Base-by-base conservation (phyloP, 2,113 vertebrate genomes). In the Columba janthina region DNA sequence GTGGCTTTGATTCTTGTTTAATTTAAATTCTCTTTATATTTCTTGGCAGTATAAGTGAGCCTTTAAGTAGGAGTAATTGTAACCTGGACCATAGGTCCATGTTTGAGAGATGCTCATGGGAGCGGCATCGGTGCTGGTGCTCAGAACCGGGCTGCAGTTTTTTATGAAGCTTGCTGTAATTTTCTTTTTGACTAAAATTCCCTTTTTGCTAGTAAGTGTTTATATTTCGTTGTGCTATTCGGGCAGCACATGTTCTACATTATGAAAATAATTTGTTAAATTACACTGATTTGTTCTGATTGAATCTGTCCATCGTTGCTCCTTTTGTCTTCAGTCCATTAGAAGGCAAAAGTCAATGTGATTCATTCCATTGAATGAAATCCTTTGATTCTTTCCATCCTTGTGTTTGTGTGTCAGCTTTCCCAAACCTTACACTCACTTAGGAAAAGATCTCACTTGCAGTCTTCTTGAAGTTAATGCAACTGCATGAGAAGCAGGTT, bases 61-160 rank as follows among this genome's bases (percentile, higher is more conserved):
- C 70, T 90, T 71, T 76, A 54, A 15, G 5, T 14, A 44, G 56
- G 69, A 60, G 77, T 17, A 56, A 5, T 20, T 60, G 65, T 53
- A 77, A 48, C 26, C 56, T 90, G 89, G 83, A 34, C 29, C 1
- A 0, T 2, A 31, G 32, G 26, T 36, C 10, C 1, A 0, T 19
- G 13, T 67, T 62, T 4, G 48, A 26, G 81, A 78, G 54, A 31
- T 2, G 5, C 36, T 85, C 0, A 3, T 0, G 0, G 21, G 29
- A 54, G 34, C 42, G 57, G 51, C 14, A 8, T 53, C 1, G 2
- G 32, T 9, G 24, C 32, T 0, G 0, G 15, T 32, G 58, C 3
- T 6, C 26, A 31, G 53, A 18, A 14, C 15, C 1, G 4, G 31
- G 53, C 16, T 57, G n/a, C 74, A 56, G 34, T 17, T 32, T 62